These are phyloP conservation scores for Megastigmus dorsalis DNA, from an alignment of 2,888 invertebrate genomes.

Conservation along the genomic window DNA sequence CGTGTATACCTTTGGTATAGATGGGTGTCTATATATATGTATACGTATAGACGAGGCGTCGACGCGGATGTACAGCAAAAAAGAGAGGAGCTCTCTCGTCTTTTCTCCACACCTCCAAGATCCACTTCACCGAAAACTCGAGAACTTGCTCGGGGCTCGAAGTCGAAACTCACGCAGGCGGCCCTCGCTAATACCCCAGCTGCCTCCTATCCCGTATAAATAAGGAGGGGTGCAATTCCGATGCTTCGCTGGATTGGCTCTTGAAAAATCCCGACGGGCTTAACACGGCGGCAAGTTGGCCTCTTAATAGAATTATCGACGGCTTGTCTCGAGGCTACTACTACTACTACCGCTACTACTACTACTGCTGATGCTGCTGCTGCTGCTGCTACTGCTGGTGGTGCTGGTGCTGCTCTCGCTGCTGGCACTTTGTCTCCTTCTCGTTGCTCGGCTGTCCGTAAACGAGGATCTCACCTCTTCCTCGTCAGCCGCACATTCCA, in stretches of 20 bases:
- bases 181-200: not conserved
- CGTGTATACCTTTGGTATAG: too few species aligned
- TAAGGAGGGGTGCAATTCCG: not conserved
- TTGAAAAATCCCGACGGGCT: not conserved
- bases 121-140: too few species aligned
- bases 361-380: too few species aligned
- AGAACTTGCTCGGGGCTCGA: not conserved
- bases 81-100: not conserved
- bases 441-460: not conserved
- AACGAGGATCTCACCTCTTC: not conserved
- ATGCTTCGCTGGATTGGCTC: not conserved
- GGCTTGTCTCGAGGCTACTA: not conserved
- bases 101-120: too few species aligned
- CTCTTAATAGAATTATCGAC: conserved; percentile 14
- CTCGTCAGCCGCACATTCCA: conserved; percentile 5
- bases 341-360: too few species aligned
- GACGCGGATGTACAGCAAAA: not conserved
- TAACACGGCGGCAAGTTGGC: not conserved
- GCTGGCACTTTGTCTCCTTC: not conserved
- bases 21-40: too few species aligned
- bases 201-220: not conserved
- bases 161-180: conserved; percentile 7
- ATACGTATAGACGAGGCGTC: too few species aligned
- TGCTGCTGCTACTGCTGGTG: too few species aligned
- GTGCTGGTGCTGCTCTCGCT: too few species aligned